A percentile compares a stretch with the other conserved stretches of the same genome.
phyloP scores from a whole-genome alignment of 2,797 vertebrate species.

The Smutsia gigantea region DNA sequence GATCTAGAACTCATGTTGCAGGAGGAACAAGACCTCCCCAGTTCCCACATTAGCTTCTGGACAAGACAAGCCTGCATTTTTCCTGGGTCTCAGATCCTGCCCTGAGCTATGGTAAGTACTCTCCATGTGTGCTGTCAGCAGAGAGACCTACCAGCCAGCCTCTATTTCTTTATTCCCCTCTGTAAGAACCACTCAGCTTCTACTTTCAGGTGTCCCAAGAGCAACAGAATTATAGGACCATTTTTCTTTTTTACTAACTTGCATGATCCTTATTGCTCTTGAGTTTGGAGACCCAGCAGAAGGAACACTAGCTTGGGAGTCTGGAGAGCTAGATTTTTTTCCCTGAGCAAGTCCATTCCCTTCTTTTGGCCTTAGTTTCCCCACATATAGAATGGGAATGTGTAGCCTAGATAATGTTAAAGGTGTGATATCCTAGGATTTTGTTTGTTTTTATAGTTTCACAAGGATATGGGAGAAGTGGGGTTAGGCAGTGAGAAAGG shows the following conservation, averaged over 20 bases:
- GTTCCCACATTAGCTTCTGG: neutral
- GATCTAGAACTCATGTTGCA: slow-evolving; percentile 7
- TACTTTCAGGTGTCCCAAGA: slow-evolving; percentile 25
- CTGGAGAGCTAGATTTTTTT: neutral
- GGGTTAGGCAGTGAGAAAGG: neutral
- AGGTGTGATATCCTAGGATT: slow-evolving; percentile 9
- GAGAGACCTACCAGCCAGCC: neutral
- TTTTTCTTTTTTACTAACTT: slow-evolving; percentile 15
- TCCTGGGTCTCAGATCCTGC: neutral
- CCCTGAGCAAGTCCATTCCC: neutral
- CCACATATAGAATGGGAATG: neutral
- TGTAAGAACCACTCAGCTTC: neutral
- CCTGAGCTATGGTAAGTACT: neutral
- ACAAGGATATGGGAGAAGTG: neutral
- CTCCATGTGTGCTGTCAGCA: neutral
- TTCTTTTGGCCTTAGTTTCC: neutral
- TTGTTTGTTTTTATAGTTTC: slow-evolving; percentile 33
- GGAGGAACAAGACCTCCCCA: neutral
- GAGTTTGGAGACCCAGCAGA: neutral
- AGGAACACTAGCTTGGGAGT: slow-evolving; percentile 14
- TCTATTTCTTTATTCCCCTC: neutral
- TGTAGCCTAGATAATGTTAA: neutral
- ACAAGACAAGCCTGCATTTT: slow-evolving; percentile 2
- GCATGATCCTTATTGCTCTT: slow-evolving; percentile 20
- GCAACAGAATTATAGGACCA: neutral